Evolutionary conservation across 2,113 vertebrate genomes (phyloP).

Genomic region (Syngnathus floridae): DNA sequence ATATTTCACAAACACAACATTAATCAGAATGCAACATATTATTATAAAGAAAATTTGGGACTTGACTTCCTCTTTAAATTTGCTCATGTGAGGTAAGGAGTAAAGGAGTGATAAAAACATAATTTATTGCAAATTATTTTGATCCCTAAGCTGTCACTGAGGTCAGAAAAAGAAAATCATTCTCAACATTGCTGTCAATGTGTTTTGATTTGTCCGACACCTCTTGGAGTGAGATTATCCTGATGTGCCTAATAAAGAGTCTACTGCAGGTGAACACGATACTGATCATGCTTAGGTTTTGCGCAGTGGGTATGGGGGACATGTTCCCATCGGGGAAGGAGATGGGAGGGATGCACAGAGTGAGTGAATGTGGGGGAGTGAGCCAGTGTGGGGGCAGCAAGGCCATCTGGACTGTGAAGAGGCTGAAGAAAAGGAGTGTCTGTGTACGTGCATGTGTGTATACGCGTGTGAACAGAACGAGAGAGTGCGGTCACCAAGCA

Average conservation of each 20-base stretch:
- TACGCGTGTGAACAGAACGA: conserved; percentile 6
- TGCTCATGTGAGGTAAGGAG: too few species aligned
- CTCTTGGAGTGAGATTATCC: not conserved
- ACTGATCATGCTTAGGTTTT: not conserved
- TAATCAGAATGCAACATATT: too few species aligned
- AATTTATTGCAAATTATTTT: too few species aligned
- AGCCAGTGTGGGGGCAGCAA: conserved; percentile 58
- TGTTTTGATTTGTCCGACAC: not conserved
- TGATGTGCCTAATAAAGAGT: not conserved
- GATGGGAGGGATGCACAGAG: conserved; percentile 50
- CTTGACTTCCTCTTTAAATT: too few species aligned
- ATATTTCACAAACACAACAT: too few species aligned
- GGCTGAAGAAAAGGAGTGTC: conserved; percentile 57
- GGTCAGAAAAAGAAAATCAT: too few species aligned
- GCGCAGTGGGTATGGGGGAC: conserved; percentile 31
- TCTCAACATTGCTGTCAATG: too few species aligned
- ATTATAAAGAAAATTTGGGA: too few species aligned
- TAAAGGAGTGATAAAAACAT: too few species aligned
- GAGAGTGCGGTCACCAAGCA: conserved; percentile 9
- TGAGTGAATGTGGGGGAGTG: conserved; percentile 60
- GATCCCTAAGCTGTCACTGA: too few species aligned
- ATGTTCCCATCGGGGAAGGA: conserved; percentile 44
- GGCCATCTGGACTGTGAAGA: conserved; percentile 71
- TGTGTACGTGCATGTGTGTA: conserved; percentile 13
- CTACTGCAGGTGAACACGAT: conserved; percentile 12